Evolutionary conservation across 1,140 invertebrate genomes (phyloP), one percentile per base, ranked within the genome.

Genomic region (Steinernema feltiae): DNA sequence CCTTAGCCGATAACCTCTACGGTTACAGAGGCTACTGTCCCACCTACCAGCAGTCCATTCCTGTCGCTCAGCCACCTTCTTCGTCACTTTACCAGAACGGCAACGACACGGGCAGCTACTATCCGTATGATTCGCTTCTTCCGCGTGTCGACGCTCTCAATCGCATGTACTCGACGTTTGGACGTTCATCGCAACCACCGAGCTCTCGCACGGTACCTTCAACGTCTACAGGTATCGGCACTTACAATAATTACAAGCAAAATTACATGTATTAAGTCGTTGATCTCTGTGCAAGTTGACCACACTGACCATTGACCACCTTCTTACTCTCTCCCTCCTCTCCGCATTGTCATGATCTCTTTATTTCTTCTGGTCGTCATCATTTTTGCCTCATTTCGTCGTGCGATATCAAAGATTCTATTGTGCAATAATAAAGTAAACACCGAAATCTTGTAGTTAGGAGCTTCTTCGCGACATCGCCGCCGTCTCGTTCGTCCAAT

Each of bases 1-100:
- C 32, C 7, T 12, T 69, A 30, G 32, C 32, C 75, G 74, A 63
- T 63, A 77, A 75, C 74, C 30, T 31, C 17, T 31, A 75, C 53
- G 53, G 24, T 21, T 63, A 27, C 24, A 3, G 53, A 15, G 12
- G 12, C 53, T 63, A 63, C 24, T 3, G 24, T 3, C 24, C 53
- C 3, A 15, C 53, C 24, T 63, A 63, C 53, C 53, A 27, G 12
- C 53, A 63, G 24, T 21, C 53, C 7, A 18, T 27, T 21, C 73
- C 73, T 30, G 31, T 30, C 24, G 15, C 71, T 29, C n/a, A 24
- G 41, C 32, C 71, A 72, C 27, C 35, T 18, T 18, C 30, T 35
- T 32, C 32, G 0, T 35, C 27, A 24, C 18, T 73, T n/a, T 21
- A 30, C 17, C 72, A 73, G 46, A 48, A 48, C 35, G 72, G 35